Evolutionary conservation across 2,888 invertebrate species (phyloP).

Genomic region (Epirrita christyi): DNA sequence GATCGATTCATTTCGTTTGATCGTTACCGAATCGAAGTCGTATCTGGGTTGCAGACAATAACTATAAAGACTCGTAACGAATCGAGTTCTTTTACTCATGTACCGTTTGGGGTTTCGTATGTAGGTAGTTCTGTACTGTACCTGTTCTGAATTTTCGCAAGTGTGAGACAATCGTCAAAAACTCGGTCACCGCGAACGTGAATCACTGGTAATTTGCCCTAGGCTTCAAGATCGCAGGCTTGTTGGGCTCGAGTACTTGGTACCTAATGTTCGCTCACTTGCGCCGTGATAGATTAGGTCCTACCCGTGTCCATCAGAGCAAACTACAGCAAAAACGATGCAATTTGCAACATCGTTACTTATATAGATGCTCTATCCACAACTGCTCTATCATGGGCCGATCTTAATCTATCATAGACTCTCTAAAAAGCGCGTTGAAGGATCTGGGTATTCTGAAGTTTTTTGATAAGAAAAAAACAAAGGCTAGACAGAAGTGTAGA

Average conservation of each 20-base stretch:
- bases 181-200: constrained; percentile 22
- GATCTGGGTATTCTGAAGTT: not conserved
- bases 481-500: not conserved
- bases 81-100: constrained; percentile 41
- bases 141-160: constrained; percentile 32
- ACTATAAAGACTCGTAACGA: constrained; percentile 46
- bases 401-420: constrained; percentile 9
- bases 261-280: constrained; percentile 53
- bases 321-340: constrained; percentile 53
- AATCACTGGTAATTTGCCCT: constrained; percentile 35
- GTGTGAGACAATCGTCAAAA: constrained; percentile 21
- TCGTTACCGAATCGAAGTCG: constrained; percentile 54
- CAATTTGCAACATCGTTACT: constrained; percentile 33
- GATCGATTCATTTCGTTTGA: constrained; percentile 51
- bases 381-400: constrained; percentile 11
- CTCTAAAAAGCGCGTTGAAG: not conserved
- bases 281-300: constrained; percentile 65
- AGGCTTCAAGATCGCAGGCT: constrained; percentile 46
- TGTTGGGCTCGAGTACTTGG: constrained; percentile 41
- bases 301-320: constrained; percentile 54
- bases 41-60: constrained; percentile 56
- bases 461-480: not conserved
- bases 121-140: constrained; percentile 21
- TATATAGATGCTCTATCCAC: constrained; percentile 25
- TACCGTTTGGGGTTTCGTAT: constrained; percentile 35